Evolutionary conservation across 2,888 invertebrate genomes (phyloP), one percentile per base, ranked within the genome.

Genomic region (Volucella inflata): DNA sequence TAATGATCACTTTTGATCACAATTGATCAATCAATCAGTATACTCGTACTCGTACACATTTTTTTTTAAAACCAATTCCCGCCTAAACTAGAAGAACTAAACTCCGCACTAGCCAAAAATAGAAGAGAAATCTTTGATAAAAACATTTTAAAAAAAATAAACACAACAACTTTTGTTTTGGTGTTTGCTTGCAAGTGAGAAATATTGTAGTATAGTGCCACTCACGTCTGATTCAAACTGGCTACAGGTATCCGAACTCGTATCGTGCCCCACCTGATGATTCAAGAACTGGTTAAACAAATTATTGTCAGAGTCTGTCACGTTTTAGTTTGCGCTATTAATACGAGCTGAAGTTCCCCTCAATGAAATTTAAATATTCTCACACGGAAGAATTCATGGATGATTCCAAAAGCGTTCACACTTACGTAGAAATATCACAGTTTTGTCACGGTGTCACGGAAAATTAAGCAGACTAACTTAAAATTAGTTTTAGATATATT

Each of bases 231-330:
- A 40, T 64, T 60, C 55, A 62, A 40, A 6, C 30, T 30, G 30
- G 30, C 30, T 4, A 6, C 6, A 30, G 30, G 51, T 46, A 46
- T 72, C 38, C 62, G 57, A 21, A 59, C 12, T 42, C 17, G 38
- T 17, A 21, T 16, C 16, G 38, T 76, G 70, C 44, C 68, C 70
- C 76, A 76, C 81, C 70, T 76, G 81, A 81, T 81, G 76, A 70
- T 81, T 81, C 81, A 70, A 57, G 55, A 81, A 81, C 81, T 64
- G 81, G 81, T 81, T 76, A 65, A 11, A 51, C 11, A 11, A 74
- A 59, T 40, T 16, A 6, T 50, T 36, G 70, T 57, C 50, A 67
- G 17, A 51, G 16, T 62, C 42, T 50, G 40, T 21, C 0, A 21
- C n/a, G 11, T 40, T 14, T 21, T 21, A 21, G 2, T 21, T 21